Conservation (phyloP, 2,888 invertebrate genomes). For the Hirtodrosophila alboralis region DNA sequence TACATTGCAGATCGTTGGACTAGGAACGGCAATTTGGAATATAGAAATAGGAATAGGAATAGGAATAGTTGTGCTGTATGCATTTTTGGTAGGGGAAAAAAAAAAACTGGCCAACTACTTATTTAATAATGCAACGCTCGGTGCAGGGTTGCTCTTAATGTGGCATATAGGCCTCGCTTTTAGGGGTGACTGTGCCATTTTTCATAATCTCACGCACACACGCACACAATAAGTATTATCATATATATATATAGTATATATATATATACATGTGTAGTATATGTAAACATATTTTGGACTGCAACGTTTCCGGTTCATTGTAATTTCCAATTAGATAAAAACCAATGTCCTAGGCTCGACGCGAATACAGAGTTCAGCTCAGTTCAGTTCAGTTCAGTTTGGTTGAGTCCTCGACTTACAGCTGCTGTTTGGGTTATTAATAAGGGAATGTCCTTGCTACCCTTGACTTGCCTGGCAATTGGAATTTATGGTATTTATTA, state of each 20-base stretch:
- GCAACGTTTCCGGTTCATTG: slow-evolving; percentile 61
- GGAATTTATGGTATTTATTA: slow-evolving; percentile 69
- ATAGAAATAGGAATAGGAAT: no score
- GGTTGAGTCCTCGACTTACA: slow-evolving; percentile 17
- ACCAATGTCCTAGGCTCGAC: slow-evolving; percentile 25
- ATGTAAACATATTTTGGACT: slow-evolving; percentile 51
- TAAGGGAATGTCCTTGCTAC: slow-evolving; percentile 62
- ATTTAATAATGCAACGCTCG: slow-evolving; percentile 48
- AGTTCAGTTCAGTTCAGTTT: not conserved
- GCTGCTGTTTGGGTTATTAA: slow-evolving; percentile 49
- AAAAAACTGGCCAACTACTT: slow-evolving; percentile 44
- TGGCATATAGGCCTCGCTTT: slow-evolving; percentile 22
- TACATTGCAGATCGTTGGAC: no score
- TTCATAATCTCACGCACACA: slow-evolving; percentile 46
- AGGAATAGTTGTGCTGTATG: not conserved
- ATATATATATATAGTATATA: not conserved
- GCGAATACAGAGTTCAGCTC: slow-evolving; percentile 2
- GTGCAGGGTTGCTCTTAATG: slow-evolving; percentile 26
- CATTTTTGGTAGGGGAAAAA: slow-evolving; percentile 6
- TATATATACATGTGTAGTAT: slow-evolving; percentile 5
- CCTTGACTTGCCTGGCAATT: slow-evolving; percentile 63
- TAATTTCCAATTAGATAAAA: slow-evolving; percentile 69
- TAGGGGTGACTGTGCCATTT: slow-evolving; percentile 68
- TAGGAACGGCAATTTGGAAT: no score
- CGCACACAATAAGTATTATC: slow-evolving; percentile 12